Percentiles rank a stretch among this genome's conserved stretches.
These are phyloP conservation scores for Egretta garzetta DNA, from an alignment of 2,113 vertebrate species.

Conservation along the genomic window DNA sequence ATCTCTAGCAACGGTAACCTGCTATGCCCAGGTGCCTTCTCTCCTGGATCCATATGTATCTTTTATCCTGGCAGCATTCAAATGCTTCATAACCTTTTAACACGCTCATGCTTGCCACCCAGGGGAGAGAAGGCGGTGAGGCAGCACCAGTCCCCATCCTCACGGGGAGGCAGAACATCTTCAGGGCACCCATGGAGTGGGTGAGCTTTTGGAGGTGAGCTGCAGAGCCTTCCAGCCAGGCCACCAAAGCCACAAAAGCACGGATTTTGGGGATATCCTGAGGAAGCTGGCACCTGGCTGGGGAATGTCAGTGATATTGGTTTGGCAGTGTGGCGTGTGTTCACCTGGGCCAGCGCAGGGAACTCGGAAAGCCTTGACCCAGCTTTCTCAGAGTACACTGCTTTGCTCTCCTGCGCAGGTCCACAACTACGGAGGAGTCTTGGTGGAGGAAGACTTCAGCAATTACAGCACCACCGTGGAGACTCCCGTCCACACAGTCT, in stretches of 20 bases:
- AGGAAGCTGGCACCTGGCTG: neutral
- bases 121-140: neutral
- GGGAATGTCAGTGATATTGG: neutral
- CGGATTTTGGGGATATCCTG: neutral
- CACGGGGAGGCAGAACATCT: neutral
- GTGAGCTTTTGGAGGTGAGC: neutral
- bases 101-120: neutral
- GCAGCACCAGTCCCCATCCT: neutral
- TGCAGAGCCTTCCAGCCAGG: neutral
- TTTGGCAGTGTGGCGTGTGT: neutral
- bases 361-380: neutral
- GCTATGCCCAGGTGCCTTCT: neutral
- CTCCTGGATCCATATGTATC: neutral
- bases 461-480: constrained; percentile 88
- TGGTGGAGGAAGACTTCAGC: constrained; percentile 89
- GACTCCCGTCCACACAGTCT: constrained; percentile 85
- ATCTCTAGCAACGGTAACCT: neutral
- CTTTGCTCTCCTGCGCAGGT: constrained; percentile 71
- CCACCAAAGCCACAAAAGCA: neutral
- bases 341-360: neutral
- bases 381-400: neutral
- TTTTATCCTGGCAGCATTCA: neutral
- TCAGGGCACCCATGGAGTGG: neutral
- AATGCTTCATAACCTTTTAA: neutral
- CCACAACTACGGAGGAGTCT: constrained; percentile 82